phyloP scores from a whole-genome alignment of 2,113 vertebrate genomes.

The Propithecus coquereli region DNA sequence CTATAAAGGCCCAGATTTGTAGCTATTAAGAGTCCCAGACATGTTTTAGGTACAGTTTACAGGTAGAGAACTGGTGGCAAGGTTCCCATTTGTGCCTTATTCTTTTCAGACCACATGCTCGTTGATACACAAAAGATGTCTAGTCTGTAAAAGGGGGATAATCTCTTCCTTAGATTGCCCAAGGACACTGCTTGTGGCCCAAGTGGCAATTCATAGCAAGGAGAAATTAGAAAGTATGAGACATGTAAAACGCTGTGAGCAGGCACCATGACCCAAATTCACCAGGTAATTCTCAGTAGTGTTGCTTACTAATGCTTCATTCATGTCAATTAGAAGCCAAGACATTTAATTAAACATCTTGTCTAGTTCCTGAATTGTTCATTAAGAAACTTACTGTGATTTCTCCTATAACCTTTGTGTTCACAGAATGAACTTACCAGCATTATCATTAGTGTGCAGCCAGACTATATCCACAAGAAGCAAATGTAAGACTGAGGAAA shows the following conservation, averaged over 20 bases:
- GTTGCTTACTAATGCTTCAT: neutral
- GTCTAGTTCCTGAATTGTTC: neutral
- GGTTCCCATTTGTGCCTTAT: neutral
- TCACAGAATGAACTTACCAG: neutral
- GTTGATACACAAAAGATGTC: neutral
- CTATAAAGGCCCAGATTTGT: neutral
- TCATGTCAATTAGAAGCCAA: neutral
- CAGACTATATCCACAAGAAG: neutral
- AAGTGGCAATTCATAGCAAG: neutral
- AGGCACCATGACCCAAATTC: neutral
- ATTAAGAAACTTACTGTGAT: neutral
- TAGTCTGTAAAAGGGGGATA: neutral
- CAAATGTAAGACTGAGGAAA: neutral
- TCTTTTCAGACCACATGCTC: constrained; percentile 13
- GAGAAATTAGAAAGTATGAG: neutral
- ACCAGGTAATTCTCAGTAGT: neutral
- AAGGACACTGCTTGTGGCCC: neutral
- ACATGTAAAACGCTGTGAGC: neutral
- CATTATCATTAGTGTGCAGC: neutral
- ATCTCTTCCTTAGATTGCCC: neutral
- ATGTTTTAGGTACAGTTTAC: neutral
- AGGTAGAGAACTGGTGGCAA: neutral
- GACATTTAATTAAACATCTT: neutral
- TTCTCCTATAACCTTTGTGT: neutral
- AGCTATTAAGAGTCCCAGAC: neutral